A percentile compares a stretch with the other conserved stretches of the same genome.
phyloP scores from a whole-genome alignment of 2,113 vertebrate genomes.

The Australoheros scitulus region DNA sequence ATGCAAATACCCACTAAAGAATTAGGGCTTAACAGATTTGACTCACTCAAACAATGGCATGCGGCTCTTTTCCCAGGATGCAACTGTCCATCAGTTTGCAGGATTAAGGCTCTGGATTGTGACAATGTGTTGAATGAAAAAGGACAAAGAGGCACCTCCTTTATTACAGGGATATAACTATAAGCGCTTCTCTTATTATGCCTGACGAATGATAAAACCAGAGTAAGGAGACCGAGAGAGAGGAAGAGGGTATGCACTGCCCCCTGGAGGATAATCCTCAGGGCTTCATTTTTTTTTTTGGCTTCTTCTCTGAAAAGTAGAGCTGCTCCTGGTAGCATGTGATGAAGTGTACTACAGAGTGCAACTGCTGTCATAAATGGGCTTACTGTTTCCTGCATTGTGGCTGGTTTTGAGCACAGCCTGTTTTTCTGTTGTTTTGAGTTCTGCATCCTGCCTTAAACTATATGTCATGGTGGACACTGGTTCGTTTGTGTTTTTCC shows the following conservation, averaged over 20 bases:
- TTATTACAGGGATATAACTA: slow-evolving; percentile 79
- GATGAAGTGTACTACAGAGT: background rate
- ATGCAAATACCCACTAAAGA: slow-evolving; percentile 88
- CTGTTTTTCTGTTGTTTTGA: background rate
- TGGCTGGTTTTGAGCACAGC: background rate
- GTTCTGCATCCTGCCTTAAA: background rate
- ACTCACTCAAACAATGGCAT: slow-evolving; percentile 83
- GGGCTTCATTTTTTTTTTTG: background rate
- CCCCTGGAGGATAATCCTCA: slow-evolving; percentile 56
- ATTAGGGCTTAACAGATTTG: slow-evolving; percentile 86
- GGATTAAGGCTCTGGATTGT: slow-evolving; percentile 86
- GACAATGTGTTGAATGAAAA: slow-evolving; percentile 85
- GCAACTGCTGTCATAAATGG: background rate
- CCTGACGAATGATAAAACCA: slow-evolving; percentile 45
- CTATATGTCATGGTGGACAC: background rate
- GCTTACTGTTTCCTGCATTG: background rate
- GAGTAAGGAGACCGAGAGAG: background rate
- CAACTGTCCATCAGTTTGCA: slow-evolving; percentile 82
- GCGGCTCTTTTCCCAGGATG: slow-evolving; percentile 75
- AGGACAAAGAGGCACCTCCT: slow-evolving; percentile 76
- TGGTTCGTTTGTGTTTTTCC: too few relatives aligned
- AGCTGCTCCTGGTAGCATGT: background rate
- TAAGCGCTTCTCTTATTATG: slow-evolving; percentile 76
- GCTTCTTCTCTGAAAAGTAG: background rate
- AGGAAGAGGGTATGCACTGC: slow-evolving; percentile 60